Conservation (phyloP, 2,888 invertebrate species). For the Protodeltote pygarga region DNA sequence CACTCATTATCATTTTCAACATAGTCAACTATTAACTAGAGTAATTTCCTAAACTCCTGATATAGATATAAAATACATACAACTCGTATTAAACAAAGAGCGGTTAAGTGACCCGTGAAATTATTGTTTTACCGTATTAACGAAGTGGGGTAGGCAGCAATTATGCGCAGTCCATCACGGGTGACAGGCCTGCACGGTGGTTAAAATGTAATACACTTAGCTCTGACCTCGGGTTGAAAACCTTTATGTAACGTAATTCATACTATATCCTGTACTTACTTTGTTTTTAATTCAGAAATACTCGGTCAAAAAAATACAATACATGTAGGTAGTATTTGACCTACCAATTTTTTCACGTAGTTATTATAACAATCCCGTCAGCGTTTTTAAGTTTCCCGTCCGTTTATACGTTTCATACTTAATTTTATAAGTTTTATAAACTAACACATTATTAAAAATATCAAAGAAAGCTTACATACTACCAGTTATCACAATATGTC, state of each 20-base stretch:
- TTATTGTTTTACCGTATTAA: slow-evolving; percentile 45
- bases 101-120: slow-evolving; percentile 37
- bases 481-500: slow-evolving; percentile 4
- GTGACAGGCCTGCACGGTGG: slow-evolving; percentile 28
- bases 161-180: slow-evolving; percentile 47
- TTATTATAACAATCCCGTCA: too few species aligned
- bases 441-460: neutral
- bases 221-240: slow-evolving; percentile 27
- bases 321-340: too few species aligned
- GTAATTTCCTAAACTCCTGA: slow-evolving; percentile 2
- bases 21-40: neutral
- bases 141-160: slow-evolving; percentile 36
- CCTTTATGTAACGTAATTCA: slow-evolving; percentile 12
- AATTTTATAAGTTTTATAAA: neutral
- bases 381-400: too few species aligned
- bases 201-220: slow-evolving; percentile 50
- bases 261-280: slow-evolving; percentile 7
- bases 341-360: too few species aligned
- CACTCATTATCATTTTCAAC: neutral
- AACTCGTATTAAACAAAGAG: slow-evolving; percentile 39
- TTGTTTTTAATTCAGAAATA: slow-evolving; percentile 4
- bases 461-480: neutral
- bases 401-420: too few species aligned
- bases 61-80: slow-evolving; percentile 19
- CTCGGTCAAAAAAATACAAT: too few species aligned